Evolutionary conservation across 2,888 invertebrate species (phyloP).

Genomic region (Scaptomyza cyrtandrae): DNA sequence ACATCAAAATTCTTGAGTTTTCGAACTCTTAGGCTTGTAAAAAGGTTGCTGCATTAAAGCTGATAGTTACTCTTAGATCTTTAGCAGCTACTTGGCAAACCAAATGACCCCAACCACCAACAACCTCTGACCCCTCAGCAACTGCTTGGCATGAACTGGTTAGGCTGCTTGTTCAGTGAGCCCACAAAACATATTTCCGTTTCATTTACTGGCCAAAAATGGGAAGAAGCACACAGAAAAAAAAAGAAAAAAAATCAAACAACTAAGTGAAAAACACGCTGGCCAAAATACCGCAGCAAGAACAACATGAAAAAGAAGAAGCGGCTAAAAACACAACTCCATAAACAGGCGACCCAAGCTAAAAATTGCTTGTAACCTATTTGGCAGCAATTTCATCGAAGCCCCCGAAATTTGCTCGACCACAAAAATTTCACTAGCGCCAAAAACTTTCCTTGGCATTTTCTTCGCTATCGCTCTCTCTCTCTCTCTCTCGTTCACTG

Average conservation of each 20-base stretch:
- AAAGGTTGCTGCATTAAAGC: constrained; percentile 34
- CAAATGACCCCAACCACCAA: constrained; percentile 12
- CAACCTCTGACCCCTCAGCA: background rate
- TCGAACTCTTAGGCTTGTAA: background rate
- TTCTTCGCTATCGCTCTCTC: constrained; percentile 35
- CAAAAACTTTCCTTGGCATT: constrained; percentile 71
- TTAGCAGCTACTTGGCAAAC: constrained; percentile 42
- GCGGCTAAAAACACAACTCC: constrained; percentile 57
- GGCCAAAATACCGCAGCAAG: constrained; percentile 58
- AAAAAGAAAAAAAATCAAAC: constrained; percentile 17
- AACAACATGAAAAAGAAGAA: constrained; percentile 32
- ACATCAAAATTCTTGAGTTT: background rate
- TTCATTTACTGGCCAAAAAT: constrained; percentile 75
- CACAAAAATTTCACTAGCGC: constrained; percentile 73
- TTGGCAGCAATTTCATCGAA: constrained; percentile 80
- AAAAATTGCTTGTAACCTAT: constrained; percentile 79
- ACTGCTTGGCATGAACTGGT: constrained; percentile 45
- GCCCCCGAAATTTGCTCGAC: constrained; percentile 77
- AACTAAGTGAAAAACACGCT: constrained; percentile 59
- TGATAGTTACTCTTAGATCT: constrained; percentile 46
- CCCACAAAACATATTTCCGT: constrained; percentile 78
- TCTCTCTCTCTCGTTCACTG: background rate
- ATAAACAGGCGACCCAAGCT: constrained; percentile 74
- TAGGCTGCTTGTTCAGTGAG: constrained; percentile 63
- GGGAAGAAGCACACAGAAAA: background rate